These are phyloP conservation scores for Dicentrarchus labrax DNA, from an alignment of 2,113 vertebrate species.

Conservation along the genomic window DNA sequence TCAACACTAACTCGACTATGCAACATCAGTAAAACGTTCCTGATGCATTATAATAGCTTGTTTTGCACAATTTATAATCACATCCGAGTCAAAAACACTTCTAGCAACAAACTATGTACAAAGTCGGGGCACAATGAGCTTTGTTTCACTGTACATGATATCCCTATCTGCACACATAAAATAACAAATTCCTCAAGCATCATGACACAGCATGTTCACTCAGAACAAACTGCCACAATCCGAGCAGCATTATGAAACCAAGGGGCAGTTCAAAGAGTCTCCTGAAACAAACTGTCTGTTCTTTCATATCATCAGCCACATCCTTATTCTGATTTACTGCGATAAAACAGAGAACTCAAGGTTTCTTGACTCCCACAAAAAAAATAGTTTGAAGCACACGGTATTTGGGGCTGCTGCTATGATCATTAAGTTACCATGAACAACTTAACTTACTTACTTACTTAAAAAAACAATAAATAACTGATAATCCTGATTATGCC, in stretches of 20 bases:
- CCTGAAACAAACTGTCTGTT: constrained; percentile 23
- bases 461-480: too few species aligned
- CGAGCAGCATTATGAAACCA: neutral
- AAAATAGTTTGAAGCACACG: neutral
- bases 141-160: neutral
- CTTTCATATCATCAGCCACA: neutral
- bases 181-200: neutral
- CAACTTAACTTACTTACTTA: neutral
- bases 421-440: neutral
- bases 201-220: neutral
- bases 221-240: constrained; percentile 2
- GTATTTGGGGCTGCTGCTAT: neutral
- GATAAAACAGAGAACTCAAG: neutral
- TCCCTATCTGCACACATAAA: constrained; percentile 36
- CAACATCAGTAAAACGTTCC: constrained; percentile 15
- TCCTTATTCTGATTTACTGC: neutral
- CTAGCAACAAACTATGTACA: neutral
- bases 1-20: neutral
- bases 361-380: neutral
- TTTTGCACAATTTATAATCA: constrained; percentile 19
- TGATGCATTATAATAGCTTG: neutral
- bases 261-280: neutral
- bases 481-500: too few species aligned
- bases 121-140: constrained; percentile 8
- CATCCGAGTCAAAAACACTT: constrained; percentile 15